These are phyloP conservation scores for Phymastichus coffea DNA, from an alignment of 1,140 invertebrate genomes.

Conservation along the genomic window DNA sequence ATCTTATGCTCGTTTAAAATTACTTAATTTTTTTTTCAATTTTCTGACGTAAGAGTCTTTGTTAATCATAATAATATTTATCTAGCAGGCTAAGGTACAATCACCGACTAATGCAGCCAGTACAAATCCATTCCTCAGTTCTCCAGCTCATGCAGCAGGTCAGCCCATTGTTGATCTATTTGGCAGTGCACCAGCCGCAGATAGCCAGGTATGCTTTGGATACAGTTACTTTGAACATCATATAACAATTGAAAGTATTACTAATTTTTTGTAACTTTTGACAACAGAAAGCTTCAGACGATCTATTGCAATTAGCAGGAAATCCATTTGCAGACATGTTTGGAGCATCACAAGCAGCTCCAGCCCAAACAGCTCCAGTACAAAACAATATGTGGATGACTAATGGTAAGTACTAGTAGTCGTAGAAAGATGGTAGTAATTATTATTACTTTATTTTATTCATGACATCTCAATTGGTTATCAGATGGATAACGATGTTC, in stretches of 20 bases:
- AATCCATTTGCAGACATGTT: conserved; percentile 93
- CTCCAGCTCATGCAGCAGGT: conserved; percentile 54
- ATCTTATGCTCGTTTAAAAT: too few relatives aligned
- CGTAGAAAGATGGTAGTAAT: too few relatives aligned
- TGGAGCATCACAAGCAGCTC: conserved; percentile 53
- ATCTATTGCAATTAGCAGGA: conserved; percentile 78
- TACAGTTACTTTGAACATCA: too few relatives aligned
- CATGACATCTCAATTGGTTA: conserved; percentile 26
- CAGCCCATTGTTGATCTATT: conserved; percentile 81
- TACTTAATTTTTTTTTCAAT: too few relatives aligned
- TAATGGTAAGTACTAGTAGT: too few relatives aligned
- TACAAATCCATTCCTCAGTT: conserved; percentile 85
- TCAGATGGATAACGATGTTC: too few relatives aligned
- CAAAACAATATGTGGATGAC: conserved; percentile 67
- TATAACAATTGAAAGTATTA: too few relatives aligned
- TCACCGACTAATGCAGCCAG: conserved; percentile 69
- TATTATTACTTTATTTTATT: conserved; percentile 38
- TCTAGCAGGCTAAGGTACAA: conserved; percentile 71
- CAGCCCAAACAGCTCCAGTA: conserved; percentile 47
- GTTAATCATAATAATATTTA: background rate
- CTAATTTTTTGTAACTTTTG: too few relatives aligned
- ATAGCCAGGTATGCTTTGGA: too few relatives aligned
- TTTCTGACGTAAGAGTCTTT: background rate
- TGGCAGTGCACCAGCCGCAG: conserved; percentile 57
- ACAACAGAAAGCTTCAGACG: conserved; percentile 79